These are phyloP conservation scores for Cyprinodon diabolis DNA, from an alignment of 2,797 vertebrate species.

Conservation along the genomic window DNA sequence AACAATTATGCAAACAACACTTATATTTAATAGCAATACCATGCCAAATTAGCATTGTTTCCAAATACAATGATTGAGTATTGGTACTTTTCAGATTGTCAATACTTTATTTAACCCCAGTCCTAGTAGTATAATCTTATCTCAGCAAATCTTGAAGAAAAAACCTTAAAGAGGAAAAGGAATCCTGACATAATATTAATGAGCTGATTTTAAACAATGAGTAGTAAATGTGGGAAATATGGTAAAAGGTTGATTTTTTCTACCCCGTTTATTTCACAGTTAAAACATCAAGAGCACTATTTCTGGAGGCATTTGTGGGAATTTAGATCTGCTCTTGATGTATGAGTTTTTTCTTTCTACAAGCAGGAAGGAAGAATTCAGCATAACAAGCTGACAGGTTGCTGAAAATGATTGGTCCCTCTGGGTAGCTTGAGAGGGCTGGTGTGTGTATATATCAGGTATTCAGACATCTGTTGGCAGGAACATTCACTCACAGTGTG, in stretches of 20 bases:
- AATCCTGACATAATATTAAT: background rate
- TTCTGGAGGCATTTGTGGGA: conserved; percentile 33
- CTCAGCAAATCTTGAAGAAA: background rate
- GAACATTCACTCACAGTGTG: conserved; percentile 48
- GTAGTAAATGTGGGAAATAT: background rate
- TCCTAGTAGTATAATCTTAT: background rate
- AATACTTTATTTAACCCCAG: no score
- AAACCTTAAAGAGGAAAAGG: background rate
- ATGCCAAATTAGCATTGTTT: no score
- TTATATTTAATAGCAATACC: no score
- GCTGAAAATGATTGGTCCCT: conserved; percentile 77
- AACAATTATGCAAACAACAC: no score
- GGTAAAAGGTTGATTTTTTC: background rate
- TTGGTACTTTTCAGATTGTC: no score
- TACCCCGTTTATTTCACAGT: background rate
- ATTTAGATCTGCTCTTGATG: conserved; percentile 52
- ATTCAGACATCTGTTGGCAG: conserved; percentile 70
- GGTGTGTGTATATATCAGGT: conserved; percentile 60
- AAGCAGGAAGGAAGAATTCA: conserved; percentile 52
- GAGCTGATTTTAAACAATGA: background rate
- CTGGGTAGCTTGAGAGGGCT: conserved; percentile 60
- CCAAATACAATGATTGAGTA: no score
- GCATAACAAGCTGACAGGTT: conserved; percentile 62
- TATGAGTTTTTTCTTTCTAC: conserved; percentile 39
- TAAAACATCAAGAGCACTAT: conserved; percentile 25